Percentiles rank a stretch among this genome's conserved stretches.
Evolutionary conservation across 30 jellyfish, hydroid and myxozoan genomes (phyloP).

Genomic region (Hydractinia symbiolongicarpus): DNA sequence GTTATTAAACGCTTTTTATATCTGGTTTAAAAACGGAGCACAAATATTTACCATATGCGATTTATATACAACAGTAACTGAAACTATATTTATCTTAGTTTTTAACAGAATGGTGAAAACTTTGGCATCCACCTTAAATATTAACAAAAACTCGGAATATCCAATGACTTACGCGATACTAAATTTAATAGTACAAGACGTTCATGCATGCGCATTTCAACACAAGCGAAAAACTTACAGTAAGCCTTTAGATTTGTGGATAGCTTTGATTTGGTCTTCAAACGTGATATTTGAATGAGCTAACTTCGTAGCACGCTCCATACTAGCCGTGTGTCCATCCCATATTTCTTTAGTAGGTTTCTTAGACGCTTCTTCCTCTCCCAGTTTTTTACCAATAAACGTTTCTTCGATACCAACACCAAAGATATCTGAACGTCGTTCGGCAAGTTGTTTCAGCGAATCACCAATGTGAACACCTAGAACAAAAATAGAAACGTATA

Average conservation of each 20-base stretch:
- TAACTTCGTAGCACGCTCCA: slow-evolving; percentile 89
- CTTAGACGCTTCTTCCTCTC: slow-evolving; percentile 53
- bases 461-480: slow-evolving; percentile 91
- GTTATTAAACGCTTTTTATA: too few species aligned
- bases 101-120: too few species aligned
- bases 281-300: slow-evolving; percentile 88
- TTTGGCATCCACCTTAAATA: too few species aligned
- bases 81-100: too few species aligned
- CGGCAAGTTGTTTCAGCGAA: slow-evolving; percentile 89
- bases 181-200: too few species aligned
- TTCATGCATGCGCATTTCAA: too few species aligned
- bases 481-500: background rate
- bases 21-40: too few species aligned
- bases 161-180: too few species aligned
- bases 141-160: too few species aligned
- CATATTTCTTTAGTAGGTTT: slow-evolving; percentile 67
- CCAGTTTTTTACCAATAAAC: slow-evolving; percentile 84
- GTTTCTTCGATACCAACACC: slow-evolving; percentile 98
- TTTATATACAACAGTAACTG: too few species aligned
- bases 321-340: slow-evolving; percentile 99
- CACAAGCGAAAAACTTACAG: slow-evolving; percentile 43
- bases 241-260: slow-evolving; percentile 87
- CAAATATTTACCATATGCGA: too few species aligned
- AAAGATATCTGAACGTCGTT: slow-evolving; percentile 95
- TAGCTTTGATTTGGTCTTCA: slow-evolving; percentile 94